These are phyloP conservation scores for Leptinotarsa peninsularis DNA, from an alignment of 2,888 invertebrate genomes.

Conservation along the genomic window DNA sequence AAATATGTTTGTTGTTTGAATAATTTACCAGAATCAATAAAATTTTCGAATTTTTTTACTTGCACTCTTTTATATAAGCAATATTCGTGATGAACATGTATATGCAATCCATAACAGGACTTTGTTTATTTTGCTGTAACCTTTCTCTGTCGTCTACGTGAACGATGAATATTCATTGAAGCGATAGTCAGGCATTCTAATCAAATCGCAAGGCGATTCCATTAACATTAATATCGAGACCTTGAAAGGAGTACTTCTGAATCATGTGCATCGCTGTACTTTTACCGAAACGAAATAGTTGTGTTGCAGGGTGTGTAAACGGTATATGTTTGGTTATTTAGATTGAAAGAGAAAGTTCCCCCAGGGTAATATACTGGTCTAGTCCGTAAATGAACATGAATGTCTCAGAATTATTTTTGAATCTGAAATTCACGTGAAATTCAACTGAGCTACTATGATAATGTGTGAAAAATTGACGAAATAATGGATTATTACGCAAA, in stretches of 20 bases:
- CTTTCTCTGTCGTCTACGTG: conserved; percentile 3
- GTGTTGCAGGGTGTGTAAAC: conserved; percentile 4
- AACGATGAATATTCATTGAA: neutral
- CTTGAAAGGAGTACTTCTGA: neutral
- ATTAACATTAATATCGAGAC: neutral
- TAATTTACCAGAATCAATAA: too few relatives aligned
- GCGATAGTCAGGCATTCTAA: neutral
- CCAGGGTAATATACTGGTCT: neutral
- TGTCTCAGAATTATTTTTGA: too few relatives aligned
- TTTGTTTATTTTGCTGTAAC: neutral
- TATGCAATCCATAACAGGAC: too few relatives aligned
- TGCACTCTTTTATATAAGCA: too few relatives aligned
- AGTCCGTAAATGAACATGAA: neutral
- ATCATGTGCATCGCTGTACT: neutral
- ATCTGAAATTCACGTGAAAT: too few relatives aligned
- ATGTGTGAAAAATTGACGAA: too few relatives aligned
- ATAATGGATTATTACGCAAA: too few relatives aligned
- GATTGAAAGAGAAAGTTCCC: conserved; percentile 10
- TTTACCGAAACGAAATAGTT: conserved; percentile 6
- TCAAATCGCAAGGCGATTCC: neutral
- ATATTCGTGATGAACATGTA: too few relatives aligned
- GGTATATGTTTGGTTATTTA: neutral
- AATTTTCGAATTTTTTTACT: too few relatives aligned
- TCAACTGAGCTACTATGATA: too few relatives aligned
- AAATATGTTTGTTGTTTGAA: too few relatives aligned